Base-by-base conservation (phyloP, 1,140 invertebrate genomes). In the Formica exsecta region DNA sequence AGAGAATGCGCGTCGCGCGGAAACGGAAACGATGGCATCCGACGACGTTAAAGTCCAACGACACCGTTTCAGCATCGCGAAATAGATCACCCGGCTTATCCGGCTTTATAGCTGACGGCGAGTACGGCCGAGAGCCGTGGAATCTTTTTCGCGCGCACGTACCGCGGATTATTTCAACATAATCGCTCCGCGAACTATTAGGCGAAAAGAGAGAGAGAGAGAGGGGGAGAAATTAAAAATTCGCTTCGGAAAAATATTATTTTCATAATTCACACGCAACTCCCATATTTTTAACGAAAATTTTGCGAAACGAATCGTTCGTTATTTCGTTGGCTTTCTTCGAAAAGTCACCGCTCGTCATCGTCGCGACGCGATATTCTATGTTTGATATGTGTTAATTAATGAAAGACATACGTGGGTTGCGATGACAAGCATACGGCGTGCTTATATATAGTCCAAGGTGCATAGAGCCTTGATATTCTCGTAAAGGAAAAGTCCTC, bases 21-120 rank as follows among this genome's bases (percentile, higher is more conserved):
- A 81, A 81, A 22, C 66, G 66, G 73, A 61, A 83, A 83, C 79
- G 54, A 59, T 54, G 79, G 48, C 79, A 73, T 83, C 79, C 77
- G 66, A 68, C 76, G 54, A 83, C 54, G 54, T 68, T 83, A 83
- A 83, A 61, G 54, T 83, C 79, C 54, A 68, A 83, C 79, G 79
- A 81, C 79, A 66, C 68, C 66, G 70, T 83, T 83, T 83, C 79
- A 83, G 54, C 79, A 66, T 83, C 79, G 68, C 66, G 66, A 83
- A 83, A 83, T 83, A 83, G 79, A 83, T 83, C 79, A 83, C 79
- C n/a, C 79, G 54, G 54, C 79, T 83, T 81, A 81, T 81, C 79
- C 79, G 79, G 79, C 66, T 81, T 81, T 81, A 81, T 81, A 61
- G 79, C 25, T 66, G 51, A 44, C 66, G 36, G 66, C 48, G 22